These are phyloP conservation scores for Camarhynchus parvulus DNA, from an alignment of 2,113 vertebrate genomes.

Conservation along the genomic window DNA sequence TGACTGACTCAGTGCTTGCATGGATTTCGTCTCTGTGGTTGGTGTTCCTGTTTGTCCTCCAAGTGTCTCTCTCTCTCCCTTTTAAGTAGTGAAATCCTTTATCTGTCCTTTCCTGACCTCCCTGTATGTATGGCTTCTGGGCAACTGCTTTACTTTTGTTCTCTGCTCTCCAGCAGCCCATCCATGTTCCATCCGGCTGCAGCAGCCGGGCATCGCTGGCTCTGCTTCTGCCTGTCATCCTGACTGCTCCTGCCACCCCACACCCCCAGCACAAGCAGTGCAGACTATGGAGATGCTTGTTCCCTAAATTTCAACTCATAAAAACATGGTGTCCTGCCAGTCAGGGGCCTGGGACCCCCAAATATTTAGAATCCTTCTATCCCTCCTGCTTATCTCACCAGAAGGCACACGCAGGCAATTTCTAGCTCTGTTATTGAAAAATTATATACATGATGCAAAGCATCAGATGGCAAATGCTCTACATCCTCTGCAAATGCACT, in stretches of 20 bases:
- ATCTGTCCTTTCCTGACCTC: slow-evolving; percentile 46
- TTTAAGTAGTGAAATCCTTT: slow-evolving; percentile 50
- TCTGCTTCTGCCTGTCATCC: neutral
- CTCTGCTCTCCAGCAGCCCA: neutral
- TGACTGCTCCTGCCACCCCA: neutral
- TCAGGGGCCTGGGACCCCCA: neutral
- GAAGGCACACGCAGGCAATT: neutral
- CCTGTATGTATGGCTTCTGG: neutral
- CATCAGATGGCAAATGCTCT: neutral
- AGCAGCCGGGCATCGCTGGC: neutral
- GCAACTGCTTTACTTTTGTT: slow-evolving; percentile 22
- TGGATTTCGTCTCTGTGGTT: slow-evolving; percentile 2
- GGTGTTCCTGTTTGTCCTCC: slow-evolving; percentile 9
- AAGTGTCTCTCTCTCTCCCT: neutral
- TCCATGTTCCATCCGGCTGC: neutral
- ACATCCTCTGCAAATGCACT: neutral
- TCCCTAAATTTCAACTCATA: neutral
- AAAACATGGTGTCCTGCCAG: neutral
- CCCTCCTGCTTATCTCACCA: neutral
- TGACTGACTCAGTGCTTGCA: neutral
- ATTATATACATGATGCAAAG: neutral
- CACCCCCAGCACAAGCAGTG: neutral
- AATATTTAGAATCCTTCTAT: neutral
- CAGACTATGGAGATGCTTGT: neutral
- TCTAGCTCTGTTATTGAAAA: neutral